Percentiles rank a stretch among this genome's conserved stretches.
These are phyloP conservation scores for Encarsia formosa DNA, from an alignment of 2,888 invertebrate species.

Conservation along the genomic window DNA sequence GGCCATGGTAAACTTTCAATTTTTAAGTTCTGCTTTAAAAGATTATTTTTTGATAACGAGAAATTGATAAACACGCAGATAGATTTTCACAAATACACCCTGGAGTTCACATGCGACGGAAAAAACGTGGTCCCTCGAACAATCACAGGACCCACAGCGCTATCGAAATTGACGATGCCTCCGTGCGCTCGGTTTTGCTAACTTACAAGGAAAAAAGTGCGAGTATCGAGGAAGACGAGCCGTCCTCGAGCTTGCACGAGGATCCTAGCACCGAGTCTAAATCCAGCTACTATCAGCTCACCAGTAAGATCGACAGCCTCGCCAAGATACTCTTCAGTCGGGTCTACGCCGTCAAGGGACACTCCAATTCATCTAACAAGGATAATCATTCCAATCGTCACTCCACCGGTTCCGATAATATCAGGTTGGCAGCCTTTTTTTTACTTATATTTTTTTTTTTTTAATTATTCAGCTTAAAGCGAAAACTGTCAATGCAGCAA, in stretches of 20 bases:
- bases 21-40: no score
- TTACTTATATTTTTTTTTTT: no score
- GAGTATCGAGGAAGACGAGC: slow-evolving; percentile 60
- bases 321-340: slow-evolving; percentile 67
- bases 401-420: no score
- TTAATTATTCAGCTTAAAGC: no score
- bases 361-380: no score
- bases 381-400: no score
- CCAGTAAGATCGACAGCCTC: slow-evolving; percentile 71
- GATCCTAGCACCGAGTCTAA: no score
- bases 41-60: no score
- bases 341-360: slow-evolving; percentile 46
- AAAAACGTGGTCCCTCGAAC: slow-evolving; percentile 44
- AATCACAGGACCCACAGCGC: slow-evolving; percentile 47
- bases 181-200: slow-evolving; percentile 40
- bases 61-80: no score
- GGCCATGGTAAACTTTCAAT: slow-evolving; percentile 79
- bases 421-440: no score
- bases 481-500: no score
- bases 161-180: slow-evolving; percentile 43
- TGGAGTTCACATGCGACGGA: slow-evolving; percentile 33
- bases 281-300: slow-evolving; percentile 61
- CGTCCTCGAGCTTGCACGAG: no score
- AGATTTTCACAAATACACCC: slow-evolving; percentile 36
- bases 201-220: slow-evolving; percentile 59